Evolutionary conservation across 1,140 invertebrate genomes (phyloP).

Genomic region (Popillia japonica): DNA sequence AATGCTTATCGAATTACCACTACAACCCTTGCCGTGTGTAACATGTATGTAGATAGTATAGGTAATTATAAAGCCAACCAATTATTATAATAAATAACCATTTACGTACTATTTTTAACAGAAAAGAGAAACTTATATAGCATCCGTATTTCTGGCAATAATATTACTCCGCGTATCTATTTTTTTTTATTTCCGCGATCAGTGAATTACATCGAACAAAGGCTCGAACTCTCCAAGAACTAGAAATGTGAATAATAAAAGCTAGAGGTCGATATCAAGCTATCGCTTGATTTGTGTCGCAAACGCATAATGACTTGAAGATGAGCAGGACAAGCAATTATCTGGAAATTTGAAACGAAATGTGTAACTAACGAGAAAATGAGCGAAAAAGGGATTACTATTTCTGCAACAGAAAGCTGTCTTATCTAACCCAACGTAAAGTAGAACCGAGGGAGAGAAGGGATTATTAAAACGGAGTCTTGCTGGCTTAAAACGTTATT

Average conservation of each 20-base stretch:
- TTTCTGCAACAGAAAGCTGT: conserved; percentile 63
- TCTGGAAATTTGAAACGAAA: conserved; percentile 64
- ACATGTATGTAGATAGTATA: too few species aligned
- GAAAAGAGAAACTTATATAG: neutral
- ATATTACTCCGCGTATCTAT: neutral
- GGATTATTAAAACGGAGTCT: conserved; percentile 64
- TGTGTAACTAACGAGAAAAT: conserved; percentile 63
- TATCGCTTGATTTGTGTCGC: conserved; percentile 64
- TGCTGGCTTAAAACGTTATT: conserved; percentile 66
- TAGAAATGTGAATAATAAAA: conserved; percentile 53
- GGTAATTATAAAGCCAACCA: too few species aligned
- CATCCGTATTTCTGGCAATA: too few species aligned
- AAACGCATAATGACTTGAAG: conserved; percentile 66
- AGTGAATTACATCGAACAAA: neutral
- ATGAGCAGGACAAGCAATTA: conserved; percentile 61
- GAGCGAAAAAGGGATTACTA: conserved; percentile 64
- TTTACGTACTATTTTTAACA: too few species aligned
- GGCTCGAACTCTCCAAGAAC: conserved; percentile 51
- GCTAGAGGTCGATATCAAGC: conserved; percentile 67
- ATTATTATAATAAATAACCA: too few species aligned
- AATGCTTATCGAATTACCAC: too few species aligned
- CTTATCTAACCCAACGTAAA: conserved; percentile 62
- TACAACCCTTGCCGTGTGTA: too few species aligned
- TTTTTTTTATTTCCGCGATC: neutral
- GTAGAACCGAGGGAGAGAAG: conserved; percentile 65